phyloP scores from a whole-genome alignment of 2,888 invertebrate species.

The Scaptomyza tumidula region DNA sequence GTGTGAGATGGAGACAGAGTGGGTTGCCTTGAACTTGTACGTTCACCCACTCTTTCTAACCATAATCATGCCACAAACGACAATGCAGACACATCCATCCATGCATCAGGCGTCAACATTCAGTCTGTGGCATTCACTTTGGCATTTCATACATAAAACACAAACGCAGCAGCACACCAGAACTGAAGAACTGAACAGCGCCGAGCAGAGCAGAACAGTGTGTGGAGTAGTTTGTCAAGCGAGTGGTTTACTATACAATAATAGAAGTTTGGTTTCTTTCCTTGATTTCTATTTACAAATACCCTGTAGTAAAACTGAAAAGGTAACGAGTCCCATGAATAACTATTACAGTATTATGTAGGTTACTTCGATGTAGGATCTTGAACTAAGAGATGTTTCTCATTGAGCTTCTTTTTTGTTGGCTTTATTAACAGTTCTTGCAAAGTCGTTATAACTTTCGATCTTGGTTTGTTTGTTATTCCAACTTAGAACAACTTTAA shows the following conservation, averaged over 20 bases:
- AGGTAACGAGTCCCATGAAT: not conserved
- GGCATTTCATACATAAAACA: conserved; percentile 73
- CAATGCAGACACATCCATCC: conserved; percentile 33
- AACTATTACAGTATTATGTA: no score
- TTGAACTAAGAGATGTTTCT: no score
- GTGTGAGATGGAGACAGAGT: conserved; percentile 24
- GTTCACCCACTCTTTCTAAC: conserved; percentile 2
- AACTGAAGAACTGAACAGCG: conserved; percentile 21
- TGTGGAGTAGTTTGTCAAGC: conserved; percentile 68
- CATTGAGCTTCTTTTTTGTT: no score
- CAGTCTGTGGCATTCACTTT: conserved; percentile 65
- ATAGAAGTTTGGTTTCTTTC: conserved; percentile 1
- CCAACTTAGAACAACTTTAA: not conserved
- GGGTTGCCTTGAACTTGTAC: conserved; percentile 60
- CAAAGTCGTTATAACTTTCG: no score
- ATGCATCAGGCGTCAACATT: conserved; percentile 63
- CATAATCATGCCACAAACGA: conserved; percentile 21
- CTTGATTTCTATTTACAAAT: conserved; percentile 25
- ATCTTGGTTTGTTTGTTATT: no score
- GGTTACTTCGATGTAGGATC: no score
- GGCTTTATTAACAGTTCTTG: no score
- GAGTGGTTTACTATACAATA: conserved; percentile 14
- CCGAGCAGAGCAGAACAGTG: conserved; percentile 23
- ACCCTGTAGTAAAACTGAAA: conserved; percentile 22
- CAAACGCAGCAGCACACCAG: conserved; percentile 38